These are phyloP conservation scores for Pelecanoides urinatrix DNA, from an alignment of 2,113 vertebrate genomes.

Conservation along the genomic window DNA sequence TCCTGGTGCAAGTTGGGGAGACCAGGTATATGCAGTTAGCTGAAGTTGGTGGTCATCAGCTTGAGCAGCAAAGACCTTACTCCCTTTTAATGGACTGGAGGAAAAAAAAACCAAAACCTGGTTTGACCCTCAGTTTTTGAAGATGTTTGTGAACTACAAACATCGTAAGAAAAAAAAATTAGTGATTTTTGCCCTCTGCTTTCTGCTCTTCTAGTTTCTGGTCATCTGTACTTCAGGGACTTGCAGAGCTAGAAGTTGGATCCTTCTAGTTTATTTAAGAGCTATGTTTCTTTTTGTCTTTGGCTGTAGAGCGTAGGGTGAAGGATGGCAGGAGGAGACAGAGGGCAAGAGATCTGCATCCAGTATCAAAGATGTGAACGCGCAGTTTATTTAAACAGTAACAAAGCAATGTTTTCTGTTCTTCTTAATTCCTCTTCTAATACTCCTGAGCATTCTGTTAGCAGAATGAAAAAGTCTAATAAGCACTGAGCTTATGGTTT, in stretches of 20 bases:
- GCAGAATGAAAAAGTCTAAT: background rate
- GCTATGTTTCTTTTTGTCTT: background rate
- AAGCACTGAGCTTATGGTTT: background rate
- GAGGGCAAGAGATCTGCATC: background rate
- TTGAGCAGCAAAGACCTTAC: background rate
- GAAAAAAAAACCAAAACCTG: background rate
- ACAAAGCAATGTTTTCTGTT: background rate
- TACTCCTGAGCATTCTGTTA: background rate
- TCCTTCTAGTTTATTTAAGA: background rate
- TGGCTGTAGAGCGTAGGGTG: background rate
- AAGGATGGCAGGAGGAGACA: background rate
- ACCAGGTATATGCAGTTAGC: background rate
- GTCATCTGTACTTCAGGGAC: background rate
- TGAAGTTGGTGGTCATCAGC: background rate
- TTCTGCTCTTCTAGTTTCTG: background rate
- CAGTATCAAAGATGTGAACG: background rate
- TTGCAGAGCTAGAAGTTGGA: background rate
- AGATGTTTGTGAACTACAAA: background rate
- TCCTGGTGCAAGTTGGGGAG: background rate
- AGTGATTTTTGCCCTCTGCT: background rate
- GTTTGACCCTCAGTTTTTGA: background rate
- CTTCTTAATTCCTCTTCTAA: background rate
- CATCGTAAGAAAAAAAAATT: background rate
- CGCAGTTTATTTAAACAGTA: background rate
- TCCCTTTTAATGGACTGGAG: background rate